Conservation (phyloP, 2,888 invertebrate species). For the Brachypterus glaber region DNA sequence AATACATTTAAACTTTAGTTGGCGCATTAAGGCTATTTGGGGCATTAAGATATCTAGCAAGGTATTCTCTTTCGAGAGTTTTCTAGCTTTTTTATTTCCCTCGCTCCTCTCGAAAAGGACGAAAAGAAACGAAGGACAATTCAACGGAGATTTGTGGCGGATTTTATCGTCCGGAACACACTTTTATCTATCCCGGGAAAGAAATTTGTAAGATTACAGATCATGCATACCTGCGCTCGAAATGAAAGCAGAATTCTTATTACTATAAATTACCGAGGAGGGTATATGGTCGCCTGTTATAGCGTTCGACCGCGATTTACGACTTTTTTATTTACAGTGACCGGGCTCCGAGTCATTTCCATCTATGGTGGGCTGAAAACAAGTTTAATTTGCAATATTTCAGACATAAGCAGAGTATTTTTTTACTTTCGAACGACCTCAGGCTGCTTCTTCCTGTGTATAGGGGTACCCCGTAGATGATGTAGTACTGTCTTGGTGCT, state of each 20-base stretch:
- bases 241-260: slow-evolving; percentile 35
- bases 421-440: no score
- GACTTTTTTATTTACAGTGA: slow-evolving; percentile 30
- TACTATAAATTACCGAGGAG: slow-evolving; percentile 34
- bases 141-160: slow-evolving; percentile 36
- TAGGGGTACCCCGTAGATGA: no score
- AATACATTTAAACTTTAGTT: slow-evolving; percentile 13
- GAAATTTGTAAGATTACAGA: slow-evolving; percentile 39
- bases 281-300: slow-evolving; percentile 35
- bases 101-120: slow-evolving; percentile 12
- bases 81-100: slow-evolving; percentile 20
- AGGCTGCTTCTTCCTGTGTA: no score
- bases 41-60: slow-evolving; percentile 26
- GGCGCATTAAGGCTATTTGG: slow-evolving; percentile 26
- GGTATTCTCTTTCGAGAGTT: slow-evolving; percentile 19
- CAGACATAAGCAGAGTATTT: no score
- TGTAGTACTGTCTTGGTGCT: no score
- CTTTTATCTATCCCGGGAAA: slow-evolving; percentile 34
- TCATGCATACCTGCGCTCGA: slow-evolving; percentile 32
- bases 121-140: slow-evolving; percentile 26
- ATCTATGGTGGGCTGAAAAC: no score
- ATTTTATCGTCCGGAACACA: slow-evolving; percentile 38
- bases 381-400: no score
- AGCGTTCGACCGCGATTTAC: slow-evolving; percentile 31
- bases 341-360: no score